phyloP scores from a whole-genome alignment of 2,888 invertebrate genomes.

The Perithous albicinctus region DNA sequence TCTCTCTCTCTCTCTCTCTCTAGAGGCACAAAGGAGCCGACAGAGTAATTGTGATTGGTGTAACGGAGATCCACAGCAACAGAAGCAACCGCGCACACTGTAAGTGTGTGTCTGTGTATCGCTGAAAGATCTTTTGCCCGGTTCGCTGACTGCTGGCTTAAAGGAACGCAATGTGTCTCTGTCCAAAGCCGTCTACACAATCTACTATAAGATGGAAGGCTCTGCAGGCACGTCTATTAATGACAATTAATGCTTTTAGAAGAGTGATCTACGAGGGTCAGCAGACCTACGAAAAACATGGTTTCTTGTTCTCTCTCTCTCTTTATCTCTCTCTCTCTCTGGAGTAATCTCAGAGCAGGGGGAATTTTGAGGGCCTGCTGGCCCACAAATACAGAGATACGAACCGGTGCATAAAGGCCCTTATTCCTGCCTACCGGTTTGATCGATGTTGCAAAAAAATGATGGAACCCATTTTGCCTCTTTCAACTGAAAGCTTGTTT shows the following conservation, averaged over 20 bases:
- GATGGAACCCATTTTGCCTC: constrained; percentile 54
- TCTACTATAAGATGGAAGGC: constrained; percentile 62
- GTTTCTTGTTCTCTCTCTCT: constrained; percentile 51
- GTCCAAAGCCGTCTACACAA: constrained; percentile 40
- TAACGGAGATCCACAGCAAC: constrained; percentile 74
- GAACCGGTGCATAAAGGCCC: constrained; percentile 9
- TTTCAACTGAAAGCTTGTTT: constrained; percentile 56
- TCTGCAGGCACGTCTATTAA: constrained; percentile 68
- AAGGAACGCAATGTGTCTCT: constrained; percentile 63
- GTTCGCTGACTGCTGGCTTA: constrained; percentile 54
- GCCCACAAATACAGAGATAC: neutral
- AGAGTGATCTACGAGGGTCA: constrained; percentile 68
- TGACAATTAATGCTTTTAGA: constrained; percentile 73
- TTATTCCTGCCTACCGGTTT: constrained; percentile 60
- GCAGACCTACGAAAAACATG: constrained; percentile 64
- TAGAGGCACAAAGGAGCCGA: constrained; percentile 74
- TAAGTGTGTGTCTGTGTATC: constrained; percentile 26
- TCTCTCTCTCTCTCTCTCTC: no score
- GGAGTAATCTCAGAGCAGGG: neutral
- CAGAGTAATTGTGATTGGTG: constrained; percentile 77
- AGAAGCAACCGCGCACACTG: constrained; percentile 1
- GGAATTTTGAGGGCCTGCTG: constrained; percentile 23
- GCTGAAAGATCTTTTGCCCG: constrained; percentile 55
- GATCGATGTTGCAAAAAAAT: constrained; percentile 66
- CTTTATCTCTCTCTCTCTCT: no score